Percentiles rank a stretch among this genome's conserved stretches.
Evolutionary conservation across 2,113 vertebrate genomes (phyloP).

Genomic region (Bothrops jararaca): DNA sequence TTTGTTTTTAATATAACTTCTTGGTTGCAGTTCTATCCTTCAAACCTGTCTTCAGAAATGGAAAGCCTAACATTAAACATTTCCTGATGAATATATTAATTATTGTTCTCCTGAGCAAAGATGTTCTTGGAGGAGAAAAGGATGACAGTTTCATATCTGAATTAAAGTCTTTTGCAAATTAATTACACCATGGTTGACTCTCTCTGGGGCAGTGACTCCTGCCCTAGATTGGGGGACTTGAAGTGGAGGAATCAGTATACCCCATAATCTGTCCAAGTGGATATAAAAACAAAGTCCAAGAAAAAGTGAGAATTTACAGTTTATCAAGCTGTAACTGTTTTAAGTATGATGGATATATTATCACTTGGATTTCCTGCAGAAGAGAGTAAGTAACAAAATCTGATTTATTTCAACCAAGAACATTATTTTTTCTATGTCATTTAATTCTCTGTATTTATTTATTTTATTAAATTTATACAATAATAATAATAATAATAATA

Average conservation of each 20-base stretch:
- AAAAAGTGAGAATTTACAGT: neutral
- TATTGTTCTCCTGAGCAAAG: conserved; percentile 15
- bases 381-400: neutral
- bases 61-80: conserved; percentile 31
- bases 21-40: conserved; percentile 22
- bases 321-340: neutral
- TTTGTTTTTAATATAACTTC: conserved; percentile 25
- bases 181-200: neutral
- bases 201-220: neutral
- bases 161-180: conserved; percentile 12
- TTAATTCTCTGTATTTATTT: neutral
- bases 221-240: too few species aligned
- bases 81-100: conserved; percentile 32
- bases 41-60: conserved; percentile 7
- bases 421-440: neutral
- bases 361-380: neutral
- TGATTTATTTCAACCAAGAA: neutral
- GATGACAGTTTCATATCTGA: neutral
- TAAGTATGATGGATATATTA: neutral
- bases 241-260: neutral
- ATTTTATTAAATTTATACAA: neutral
- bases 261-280: neutral
- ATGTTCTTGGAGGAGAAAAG: neutral
- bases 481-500: too few species aligned
- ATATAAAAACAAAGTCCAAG: neutral